Conservation (phyloP, 2,797 vertebrate species). For the Hydrophis major region DNA sequence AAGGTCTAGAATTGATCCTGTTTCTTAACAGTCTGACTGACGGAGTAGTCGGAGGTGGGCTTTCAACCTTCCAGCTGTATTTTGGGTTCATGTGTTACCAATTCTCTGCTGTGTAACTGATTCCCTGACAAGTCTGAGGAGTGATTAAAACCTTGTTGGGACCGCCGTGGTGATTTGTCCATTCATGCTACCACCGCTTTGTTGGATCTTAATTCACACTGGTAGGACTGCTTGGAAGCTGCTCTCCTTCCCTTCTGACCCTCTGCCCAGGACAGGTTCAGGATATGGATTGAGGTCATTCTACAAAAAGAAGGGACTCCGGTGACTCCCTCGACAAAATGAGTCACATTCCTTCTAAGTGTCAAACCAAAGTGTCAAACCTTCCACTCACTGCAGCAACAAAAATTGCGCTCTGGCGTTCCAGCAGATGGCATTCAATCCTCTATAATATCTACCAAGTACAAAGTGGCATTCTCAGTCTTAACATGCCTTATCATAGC, state of each 20-base stretch:
- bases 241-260: neutral
- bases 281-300: neutral
- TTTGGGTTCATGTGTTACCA: neutral
- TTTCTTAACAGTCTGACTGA: neutral
- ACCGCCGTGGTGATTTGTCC: neutral
- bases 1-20: neutral
- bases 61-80: neutral
- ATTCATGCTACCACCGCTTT: neutral
- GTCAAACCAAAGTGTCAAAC: no score
- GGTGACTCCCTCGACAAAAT: neutral
- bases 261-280: neutral
- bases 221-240: neutral
- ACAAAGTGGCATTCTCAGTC: neutral
- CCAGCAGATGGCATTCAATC: neutral
- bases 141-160: neutral
- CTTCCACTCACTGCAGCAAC: neutral
- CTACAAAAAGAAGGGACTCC: neutral
- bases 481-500: neutral
- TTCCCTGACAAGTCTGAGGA: neutral
- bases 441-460: neutral
- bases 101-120: neutral
- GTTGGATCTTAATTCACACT: neutral
- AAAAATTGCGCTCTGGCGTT: neutral
- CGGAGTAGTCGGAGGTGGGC: neutral
- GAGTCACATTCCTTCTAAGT: neutral